Evolutionary conservation across 1,140 invertebrate genomes (phyloP).

Genomic region (Danaus melanippus): DNA sequence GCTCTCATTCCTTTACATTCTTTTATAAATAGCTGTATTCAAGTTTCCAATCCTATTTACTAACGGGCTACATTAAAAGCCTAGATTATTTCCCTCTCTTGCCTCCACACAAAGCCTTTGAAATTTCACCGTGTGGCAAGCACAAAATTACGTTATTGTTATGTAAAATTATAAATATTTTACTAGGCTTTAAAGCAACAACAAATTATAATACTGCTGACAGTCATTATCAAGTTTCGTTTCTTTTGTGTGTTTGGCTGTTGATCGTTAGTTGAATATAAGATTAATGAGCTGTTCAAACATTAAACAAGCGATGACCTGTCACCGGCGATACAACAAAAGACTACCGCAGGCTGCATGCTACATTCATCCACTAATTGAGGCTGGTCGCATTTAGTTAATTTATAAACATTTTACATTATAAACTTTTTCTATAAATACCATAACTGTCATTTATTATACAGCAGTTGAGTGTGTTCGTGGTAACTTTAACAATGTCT

Average conservation of each 20-base stretch:
- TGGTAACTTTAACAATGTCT: too few species aligned
- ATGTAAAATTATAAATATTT: not conserved
- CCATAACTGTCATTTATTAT: too few species aligned
- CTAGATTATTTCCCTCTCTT: not conserved
- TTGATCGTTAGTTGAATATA: slow-evolving; percentile 54
- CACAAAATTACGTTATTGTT: slow-evolving; percentile 9
- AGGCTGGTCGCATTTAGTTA: slow-evolving; percentile 16
- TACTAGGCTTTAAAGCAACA: not conserved
- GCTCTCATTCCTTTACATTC: too few species aligned
- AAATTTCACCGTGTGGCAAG: slow-evolving; percentile 7
- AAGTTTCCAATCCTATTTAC: too few species aligned
- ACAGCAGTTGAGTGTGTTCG: too few species aligned
- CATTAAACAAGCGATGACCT: slow-evolving; percentile 43
- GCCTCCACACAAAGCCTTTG: slow-evolving; percentile 15
- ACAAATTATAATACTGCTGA: slow-evolving; percentile 10
- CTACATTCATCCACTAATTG: slow-evolving; percentile 39
- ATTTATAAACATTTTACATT: slow-evolving; percentile 15
- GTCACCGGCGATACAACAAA: slow-evolving; percentile 49
- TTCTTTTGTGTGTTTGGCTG: slow-evolving; percentile 38
- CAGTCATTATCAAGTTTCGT: slow-evolving; percentile 52
- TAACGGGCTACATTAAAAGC: too few species aligned
- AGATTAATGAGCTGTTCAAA: slow-evolving; percentile 56
- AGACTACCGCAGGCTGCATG: slow-evolving; percentile 30
- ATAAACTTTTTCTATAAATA: too few species aligned
- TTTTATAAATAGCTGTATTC: too few species aligned